phyloP scores from a whole-genome alignment of 1,140 invertebrate species.

The Aphelenchoides avenae region DNA sequence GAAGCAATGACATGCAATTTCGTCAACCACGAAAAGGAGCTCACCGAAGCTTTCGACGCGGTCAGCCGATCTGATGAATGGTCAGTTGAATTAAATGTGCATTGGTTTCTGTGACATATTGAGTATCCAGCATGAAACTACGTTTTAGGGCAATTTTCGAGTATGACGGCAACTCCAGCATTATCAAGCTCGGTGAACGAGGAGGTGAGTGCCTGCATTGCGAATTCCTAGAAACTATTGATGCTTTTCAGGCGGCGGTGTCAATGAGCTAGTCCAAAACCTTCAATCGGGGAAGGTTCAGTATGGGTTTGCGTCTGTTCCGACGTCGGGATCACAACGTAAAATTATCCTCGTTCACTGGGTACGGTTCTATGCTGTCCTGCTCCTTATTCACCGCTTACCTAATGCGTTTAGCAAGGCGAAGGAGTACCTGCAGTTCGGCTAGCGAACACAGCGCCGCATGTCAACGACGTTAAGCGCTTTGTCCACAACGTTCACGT shows the following conservation, averaged over 20 bases:
- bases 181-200: conserved; percentile 34
- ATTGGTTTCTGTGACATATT: no score
- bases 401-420: conserved; percentile 39
- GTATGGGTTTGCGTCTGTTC: conserved; percentile 42
- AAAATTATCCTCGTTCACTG: conserved; percentile 52
- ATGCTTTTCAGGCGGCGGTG: conserved; percentile 35
- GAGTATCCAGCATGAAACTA: background rate
- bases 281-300: conserved; percentile 42
- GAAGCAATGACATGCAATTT: conserved; percentile 45
- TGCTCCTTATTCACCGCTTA: background rate
- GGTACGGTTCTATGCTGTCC: conserved; percentile 23
- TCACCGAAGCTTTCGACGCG: conserved; percentile 35
- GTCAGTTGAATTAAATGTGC: conserved; percentile 13
- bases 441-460: conserved; percentile 35
- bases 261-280: conserved; percentile 30
- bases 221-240: background rate
- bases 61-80: conserved; percentile 39
- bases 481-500: conserved; percentile 44
- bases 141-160: conserved; percentile 50
- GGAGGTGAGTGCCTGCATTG: conserved; percentile 39
- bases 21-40: conserved; percentile 39
- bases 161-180: conserved; percentile 50
- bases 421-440: conserved; percentile 37
- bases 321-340: conserved; percentile 9
- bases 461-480: conserved; percentile 35